These are phyloP conservation scores for Phaonia tiefii DNA, from an alignment of 2,888 invertebrate genomes.

Conservation along the genomic window DNA sequence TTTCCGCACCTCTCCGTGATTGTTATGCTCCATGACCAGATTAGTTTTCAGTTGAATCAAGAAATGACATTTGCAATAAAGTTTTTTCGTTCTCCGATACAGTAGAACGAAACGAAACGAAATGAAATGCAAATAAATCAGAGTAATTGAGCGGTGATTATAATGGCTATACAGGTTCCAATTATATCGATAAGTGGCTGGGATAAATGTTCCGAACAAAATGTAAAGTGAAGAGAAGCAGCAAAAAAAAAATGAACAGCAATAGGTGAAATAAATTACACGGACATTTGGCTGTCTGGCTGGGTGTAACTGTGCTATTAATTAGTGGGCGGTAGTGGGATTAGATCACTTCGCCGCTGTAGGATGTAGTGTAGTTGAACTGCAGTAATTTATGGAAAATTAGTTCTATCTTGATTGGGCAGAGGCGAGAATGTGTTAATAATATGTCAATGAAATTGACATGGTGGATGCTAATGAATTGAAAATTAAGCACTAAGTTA, in stretches of 20 bases:
- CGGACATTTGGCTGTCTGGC: background rate
- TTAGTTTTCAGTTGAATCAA: conserved; percentile 50
- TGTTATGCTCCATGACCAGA: conserved; percentile 35
- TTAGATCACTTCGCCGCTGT: background rate
- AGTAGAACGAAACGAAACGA: background rate
- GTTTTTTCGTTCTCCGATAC: conserved; percentile 23
- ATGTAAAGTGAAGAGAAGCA: conserved; percentile 3
- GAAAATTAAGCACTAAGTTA: background rate
- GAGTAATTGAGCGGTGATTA: conserved; percentile 57
- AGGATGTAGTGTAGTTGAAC: background rate
- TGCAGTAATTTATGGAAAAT: conserved; percentile 32
- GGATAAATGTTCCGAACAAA: conserved; percentile 10
- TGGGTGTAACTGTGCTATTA: conserved; percentile 12
- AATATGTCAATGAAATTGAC: conserved; percentile 28
- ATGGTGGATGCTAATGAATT: background rate
- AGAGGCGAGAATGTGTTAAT: conserved; percentile 38
- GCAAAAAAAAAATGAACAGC: background rate
- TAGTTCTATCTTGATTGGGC: conserved; percentile 24
- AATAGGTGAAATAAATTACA: conserved; percentile 38
- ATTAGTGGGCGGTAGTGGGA: conserved; percentile 1
- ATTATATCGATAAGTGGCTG: conserved; percentile 51
- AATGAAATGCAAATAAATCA: conserved; percentile 63
- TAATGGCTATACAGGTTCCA: conserved; percentile 47
- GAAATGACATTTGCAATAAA: conserved; percentile 39
- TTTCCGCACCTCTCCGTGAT: background rate